phyloP scores from a whole-genome alignment of 37 sponge, comb jelly and placozoan genomes.

The Beroe forskalii region DNA sequence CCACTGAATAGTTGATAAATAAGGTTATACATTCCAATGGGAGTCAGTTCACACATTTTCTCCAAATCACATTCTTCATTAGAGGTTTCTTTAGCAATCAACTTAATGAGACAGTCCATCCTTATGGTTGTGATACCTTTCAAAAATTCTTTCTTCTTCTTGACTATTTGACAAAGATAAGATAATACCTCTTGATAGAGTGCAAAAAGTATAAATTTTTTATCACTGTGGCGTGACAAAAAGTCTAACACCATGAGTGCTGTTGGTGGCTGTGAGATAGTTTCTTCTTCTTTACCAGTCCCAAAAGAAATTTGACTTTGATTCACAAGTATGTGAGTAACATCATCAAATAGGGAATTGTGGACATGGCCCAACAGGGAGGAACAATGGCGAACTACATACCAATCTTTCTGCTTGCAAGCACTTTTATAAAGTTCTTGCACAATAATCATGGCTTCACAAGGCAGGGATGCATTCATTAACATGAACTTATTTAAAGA shows the following conservation, averaged over 20 bases:
- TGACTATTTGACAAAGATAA: conserved; percentile 22
- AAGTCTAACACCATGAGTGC: background rate
- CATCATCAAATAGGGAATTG: conserved; percentile 6
- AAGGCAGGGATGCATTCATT: background rate
- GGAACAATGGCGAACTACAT: conserved; percentile 14
- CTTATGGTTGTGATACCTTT: conserved; percentile 9
- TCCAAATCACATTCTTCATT: background rate
- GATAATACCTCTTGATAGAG: conserved; percentile 17
- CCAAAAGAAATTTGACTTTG: conserved; percentile 46
- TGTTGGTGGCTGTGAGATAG: conserved; percentile 38
- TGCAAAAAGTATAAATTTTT: background rate
- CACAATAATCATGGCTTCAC: background rate
- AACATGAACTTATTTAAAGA: background rate
- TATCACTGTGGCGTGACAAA: background rate
- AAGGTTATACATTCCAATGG: background rate
- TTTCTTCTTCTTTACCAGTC: background rate
- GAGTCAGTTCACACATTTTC: background rate
- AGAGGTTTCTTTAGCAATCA: conserved; percentile 50
- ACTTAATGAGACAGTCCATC: conserved; percentile 1
- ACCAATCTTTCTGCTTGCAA: background rate
- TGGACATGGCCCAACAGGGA: background rate
- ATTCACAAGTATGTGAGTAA: conserved; percentile 34
- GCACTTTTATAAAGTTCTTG: background rate
- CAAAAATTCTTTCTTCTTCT: background rate
- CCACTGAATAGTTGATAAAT: conserved; percentile 31